Conservation (phyloP, 2,888 invertebrate species). For the Lamellibrachia columna region DNA sequence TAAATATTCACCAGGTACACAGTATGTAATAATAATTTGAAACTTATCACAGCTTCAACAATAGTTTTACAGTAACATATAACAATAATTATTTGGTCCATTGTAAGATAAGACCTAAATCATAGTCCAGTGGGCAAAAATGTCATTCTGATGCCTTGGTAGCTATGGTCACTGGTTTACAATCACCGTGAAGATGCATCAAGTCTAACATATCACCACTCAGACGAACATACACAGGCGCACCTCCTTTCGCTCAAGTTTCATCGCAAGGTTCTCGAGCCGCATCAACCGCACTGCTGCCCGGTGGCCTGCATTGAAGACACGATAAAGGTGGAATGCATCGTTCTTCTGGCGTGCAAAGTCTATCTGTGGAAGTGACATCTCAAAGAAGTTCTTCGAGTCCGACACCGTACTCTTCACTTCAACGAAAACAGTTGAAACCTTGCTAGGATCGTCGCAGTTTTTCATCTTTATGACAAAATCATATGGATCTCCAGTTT, state of each 20-base stretch:
- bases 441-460: constrained; percentile 27
- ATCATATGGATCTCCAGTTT: constrained; percentile 57
- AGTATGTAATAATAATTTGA: not conserved
- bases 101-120: not conserved
- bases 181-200: not conserved
- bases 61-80: not conserved
- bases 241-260: constrained; percentile 52
- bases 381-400: constrained; percentile 57
- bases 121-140: not conserved
- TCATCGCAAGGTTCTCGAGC: constrained; percentile 53
- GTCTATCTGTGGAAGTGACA: constrained; percentile 57
- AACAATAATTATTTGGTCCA: not conserved
- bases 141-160: no score
- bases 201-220: not conserved
- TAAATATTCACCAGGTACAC: not conserved
- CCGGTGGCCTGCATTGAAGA: constrained; percentile 56
- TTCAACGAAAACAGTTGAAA: constrained; percentile 43
- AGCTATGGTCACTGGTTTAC: not conserved
- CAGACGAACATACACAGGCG: constrained; percentile 45
- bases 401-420: constrained; percentile 55
- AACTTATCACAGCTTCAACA: not conserved
- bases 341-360: constrained; percentile 54
- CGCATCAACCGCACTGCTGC: constrained; percentile 49
- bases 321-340: constrained; percentile 58
- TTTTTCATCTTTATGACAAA: constrained; percentile 49